Evolutionary conservation across 2,113 vertebrate species (phyloP).

Genomic region (Oceanites oceanicus): DNA sequence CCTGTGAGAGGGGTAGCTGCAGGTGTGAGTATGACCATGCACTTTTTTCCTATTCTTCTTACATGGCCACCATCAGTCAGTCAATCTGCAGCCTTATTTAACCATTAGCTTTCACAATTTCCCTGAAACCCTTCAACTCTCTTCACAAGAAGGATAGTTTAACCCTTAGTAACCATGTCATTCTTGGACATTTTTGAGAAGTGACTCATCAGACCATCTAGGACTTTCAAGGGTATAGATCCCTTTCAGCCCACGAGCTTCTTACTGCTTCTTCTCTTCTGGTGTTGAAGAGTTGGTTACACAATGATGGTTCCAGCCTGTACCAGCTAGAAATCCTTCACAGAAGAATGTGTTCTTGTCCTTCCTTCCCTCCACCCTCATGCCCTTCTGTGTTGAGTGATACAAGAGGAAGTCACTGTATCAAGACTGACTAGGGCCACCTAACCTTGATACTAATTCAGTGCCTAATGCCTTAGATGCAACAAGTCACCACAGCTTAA

Average conservation of each 20-base stretch:
- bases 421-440: not conserved
- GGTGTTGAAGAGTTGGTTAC: not conserved
- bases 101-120: not conserved
- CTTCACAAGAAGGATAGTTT: not conserved
- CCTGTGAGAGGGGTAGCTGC: not conserved
- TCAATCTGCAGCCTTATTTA: not conserved
- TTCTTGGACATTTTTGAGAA: not conserved
- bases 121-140: not conserved
- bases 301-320: not conserved
- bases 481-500: not conserved
- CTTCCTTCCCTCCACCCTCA: not conserved
- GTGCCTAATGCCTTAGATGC: not conserved
- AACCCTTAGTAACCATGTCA: not conserved
- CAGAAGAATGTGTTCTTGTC: not conserved
- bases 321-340: not conserved
- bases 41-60: not conserved
- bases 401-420: not conserved
- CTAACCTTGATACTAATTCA: not conserved
- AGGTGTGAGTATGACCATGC: not conserved
- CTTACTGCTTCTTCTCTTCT: not conserved
- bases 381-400: not conserved
- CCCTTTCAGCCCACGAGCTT: not conserved
- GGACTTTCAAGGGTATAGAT: not conserved
- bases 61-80: not conserved
- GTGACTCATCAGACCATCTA: not conserved